Evolutionary conservation across 2,797 vertebrate genomes (phyloP), one percentile per base, ranked within the genome.

Genomic region (Poecilia wingei): DNA sequence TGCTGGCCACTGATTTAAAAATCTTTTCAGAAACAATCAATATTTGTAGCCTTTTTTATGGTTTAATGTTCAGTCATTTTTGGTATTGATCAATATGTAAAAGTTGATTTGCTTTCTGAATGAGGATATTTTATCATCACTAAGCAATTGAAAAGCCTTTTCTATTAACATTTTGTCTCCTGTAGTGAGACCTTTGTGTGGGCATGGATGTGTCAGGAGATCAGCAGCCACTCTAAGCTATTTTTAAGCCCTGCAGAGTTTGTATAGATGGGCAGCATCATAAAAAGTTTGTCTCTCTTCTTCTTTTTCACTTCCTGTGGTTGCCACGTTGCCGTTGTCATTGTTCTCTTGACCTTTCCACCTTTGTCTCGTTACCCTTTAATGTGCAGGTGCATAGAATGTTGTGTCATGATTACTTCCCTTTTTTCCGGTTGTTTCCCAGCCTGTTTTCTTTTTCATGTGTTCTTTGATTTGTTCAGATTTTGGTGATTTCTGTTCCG

Each of bases 231-330:
- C 57, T 28, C 57, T 0, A 39, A 79, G 76, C 82, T 91, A 85
- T 89, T 91, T 92, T 88, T 79, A 75, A 86, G 45, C 45, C 74
- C 72, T 68, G 66, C 68, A 39, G 70, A 76, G 51, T 70, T 66
- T 43, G 39, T n/a, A 43, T 6, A n/a, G 22, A 43, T 12, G 22
- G 39, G 22, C 9, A 68, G 64, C 7, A 41, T n/a, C 10, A 43
- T n/a, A 13, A 43, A 43, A 43, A n/a, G 5, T 25, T n/a, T 43
- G 39, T 0, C 7, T 25, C 20, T 51, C 31, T 73, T 73, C 39
- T 43, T 43, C 39, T 49, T 0, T 84, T 43, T 79, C 41, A 41
- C 28, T 74, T 66, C 47, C 45, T 74, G 47, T 39, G 33, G 20
- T 20, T 18, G 46, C 51, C 57, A 70, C 79, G 39, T 71, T 16